These are phyloP conservation scores for Grapholita molesta DNA, from an alignment of 1,140 invertebrate species.

Conservation along the genomic window DNA sequence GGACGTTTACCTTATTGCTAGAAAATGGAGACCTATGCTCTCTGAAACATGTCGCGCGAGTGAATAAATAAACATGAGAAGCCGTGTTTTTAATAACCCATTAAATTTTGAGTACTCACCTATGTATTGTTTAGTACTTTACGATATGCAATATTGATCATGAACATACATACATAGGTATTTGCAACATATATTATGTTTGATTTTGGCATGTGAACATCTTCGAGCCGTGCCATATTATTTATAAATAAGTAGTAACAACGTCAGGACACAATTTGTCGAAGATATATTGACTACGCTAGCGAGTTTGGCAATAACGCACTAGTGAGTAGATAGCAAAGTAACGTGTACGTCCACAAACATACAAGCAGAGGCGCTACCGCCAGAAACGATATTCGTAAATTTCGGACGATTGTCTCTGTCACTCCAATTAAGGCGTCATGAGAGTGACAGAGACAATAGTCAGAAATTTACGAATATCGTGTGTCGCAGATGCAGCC, in stretches of 20 bases:
- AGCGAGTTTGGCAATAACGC: conserved; percentile 4
- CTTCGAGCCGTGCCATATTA: background rate
- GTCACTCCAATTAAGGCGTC: too few species aligned
- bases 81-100: too few species aligned
- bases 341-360: conserved; percentile 9
- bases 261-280: background rate
- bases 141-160: background rate
- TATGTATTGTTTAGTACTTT: background rate
- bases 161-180: background rate
- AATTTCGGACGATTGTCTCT: too few species aligned
- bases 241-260: background rate
- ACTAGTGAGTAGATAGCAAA: background rate
- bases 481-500: too few species aligned
- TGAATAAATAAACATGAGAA: too few species aligned
- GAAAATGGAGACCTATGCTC: too few species aligned
- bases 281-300: background rate
- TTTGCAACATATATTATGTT: background rate
- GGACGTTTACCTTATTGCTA: too few species aligned
- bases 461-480: too few species aligned
- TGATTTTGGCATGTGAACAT: background rate
- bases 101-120: background rate
- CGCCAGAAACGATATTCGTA: too few species aligned
- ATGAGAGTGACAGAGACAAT: too few species aligned
- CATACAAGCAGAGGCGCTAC: conserved; percentile 34
- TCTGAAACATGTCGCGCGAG: too few species aligned